These are phyloP conservation scores for Leptestheria dahalacensis DNA, from an alignment of 1,140 invertebrate species.

Conservation along the genomic window DNA sequence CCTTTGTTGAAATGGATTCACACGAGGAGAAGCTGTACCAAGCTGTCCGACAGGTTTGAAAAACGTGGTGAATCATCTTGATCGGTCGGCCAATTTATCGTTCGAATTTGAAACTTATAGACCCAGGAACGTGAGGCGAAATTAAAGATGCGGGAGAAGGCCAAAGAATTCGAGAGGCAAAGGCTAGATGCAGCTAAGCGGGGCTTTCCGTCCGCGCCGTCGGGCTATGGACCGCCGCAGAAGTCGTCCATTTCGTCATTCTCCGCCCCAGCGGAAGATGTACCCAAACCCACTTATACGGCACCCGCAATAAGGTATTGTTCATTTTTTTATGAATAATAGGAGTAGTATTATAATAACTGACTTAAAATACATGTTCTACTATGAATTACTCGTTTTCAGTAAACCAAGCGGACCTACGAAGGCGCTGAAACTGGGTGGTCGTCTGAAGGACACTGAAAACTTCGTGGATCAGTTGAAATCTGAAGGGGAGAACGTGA, in stretches of 20 bases:
- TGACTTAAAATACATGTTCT: not conserved
- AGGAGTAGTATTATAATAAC: not conserved
- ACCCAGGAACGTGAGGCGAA: slow-evolving; percentile 95
- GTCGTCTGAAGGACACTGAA: slow-evolving; percentile 84
- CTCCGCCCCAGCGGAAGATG: slow-evolving; percentile 23
- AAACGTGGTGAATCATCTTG: not conserved
- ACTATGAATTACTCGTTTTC: not conserved
- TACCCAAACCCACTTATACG: slow-evolving; percentile 28
- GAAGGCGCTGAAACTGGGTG: slow-evolving; percentile 84
- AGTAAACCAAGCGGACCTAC: slow-evolving; percentile 28
- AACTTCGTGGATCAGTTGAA: slow-evolving; percentile 94
- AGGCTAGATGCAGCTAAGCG: slow-evolving; percentile 68
- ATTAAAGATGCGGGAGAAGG: slow-evolving; percentile 92
- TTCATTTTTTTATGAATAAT: not conserved
- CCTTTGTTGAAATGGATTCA: slow-evolving; percentile 99
- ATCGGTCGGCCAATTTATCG: no score
- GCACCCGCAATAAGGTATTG: not conserved
- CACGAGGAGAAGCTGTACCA: slow-evolving; percentile 98
- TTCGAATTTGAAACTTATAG: slow-evolving; percentile 37
- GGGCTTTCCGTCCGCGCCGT: slow-evolving; percentile 33
- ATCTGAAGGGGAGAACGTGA: slow-evolving; percentile 77
- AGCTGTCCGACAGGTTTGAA: slow-evolving; percentile 73
- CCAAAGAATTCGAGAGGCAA: slow-evolving; percentile 81
- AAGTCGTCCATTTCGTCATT: not conserved
- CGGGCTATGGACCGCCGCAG: slow-evolving; percentile 33